These are phyloP conservation scores for Matsumurasca onukii DNA, from an alignment of 1,140 invertebrate genomes.

Conservation along the genomic window DNA sequence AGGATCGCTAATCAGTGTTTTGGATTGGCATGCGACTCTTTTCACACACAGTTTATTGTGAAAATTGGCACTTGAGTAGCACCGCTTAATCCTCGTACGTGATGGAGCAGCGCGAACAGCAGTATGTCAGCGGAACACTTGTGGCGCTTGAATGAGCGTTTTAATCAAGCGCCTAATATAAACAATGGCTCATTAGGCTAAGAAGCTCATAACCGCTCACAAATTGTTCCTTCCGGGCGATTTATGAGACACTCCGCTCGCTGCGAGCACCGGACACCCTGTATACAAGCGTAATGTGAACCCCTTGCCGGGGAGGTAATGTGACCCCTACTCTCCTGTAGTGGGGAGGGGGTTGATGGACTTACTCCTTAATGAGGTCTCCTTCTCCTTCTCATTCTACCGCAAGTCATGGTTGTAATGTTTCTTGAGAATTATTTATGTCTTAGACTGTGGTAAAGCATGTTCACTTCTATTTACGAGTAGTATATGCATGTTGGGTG, in stretches of 20 bases:
- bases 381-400: not conserved
- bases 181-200: conserved; percentile 14
- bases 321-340: not conserved
- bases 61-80: no score
- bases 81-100: no score
- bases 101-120: not conserved
- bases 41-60: no score
- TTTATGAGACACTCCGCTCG: not conserved
- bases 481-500: no score
- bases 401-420: not conserved
- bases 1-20: no score
- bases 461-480: no score
- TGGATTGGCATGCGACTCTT: no score
- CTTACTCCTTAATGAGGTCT: not conserved
- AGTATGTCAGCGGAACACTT: not conserved
- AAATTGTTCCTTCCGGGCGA: conserved; percentile 17
- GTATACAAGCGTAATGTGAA: no score
- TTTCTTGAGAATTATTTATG: no score
- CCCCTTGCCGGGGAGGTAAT: not conserved
- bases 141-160: conserved; percentile 1
- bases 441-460: no score
- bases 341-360: not conserved
- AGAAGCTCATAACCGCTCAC: conserved; percentile 3
- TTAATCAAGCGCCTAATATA: conserved; percentile 18
- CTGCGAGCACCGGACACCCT: conserved; percentile 7